Base-by-base conservation (phyloP, 2,113 vertebrate genomes). In the Gavialis gangeticus region DNA sequence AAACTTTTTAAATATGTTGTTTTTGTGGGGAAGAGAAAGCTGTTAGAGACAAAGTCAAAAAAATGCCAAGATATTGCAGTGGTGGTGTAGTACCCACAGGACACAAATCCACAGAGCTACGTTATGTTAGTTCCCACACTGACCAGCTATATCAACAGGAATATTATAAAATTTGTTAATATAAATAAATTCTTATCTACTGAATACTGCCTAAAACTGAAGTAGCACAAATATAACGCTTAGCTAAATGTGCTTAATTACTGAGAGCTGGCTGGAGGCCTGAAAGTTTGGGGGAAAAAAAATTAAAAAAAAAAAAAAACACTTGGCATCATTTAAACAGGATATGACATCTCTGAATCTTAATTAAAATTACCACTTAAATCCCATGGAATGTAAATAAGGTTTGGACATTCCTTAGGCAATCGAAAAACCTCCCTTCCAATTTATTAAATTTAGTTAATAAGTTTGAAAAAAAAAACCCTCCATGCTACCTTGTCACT, bases 401-500 rank as follows among this genome's bases (percentile, higher is more conserved):
- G 13, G 10, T 84, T 88, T 94, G 89, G 80, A 79, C 67, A 80
- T 71, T 96, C 85, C 60, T 92, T 34, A 87, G 93, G 84, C 11
- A 0, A 18, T 69, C 67, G 11, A 56, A 79, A 80, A 71, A 5
- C 3, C 17, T 93, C 22, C 27, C 60, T 84, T 94, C 79, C 80
- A 89, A 87, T 88, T 89, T 90, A 90, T 82, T 88, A 69, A 60
- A 93, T 85, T 77, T 63, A 87, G 28, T 58, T 94, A 95, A 90
- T 81, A 76, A 75, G 57, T 28, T 87, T 76, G 30, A 54, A 12
- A 19, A 58, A 54, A 82, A 46, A 89, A 92, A 78, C 6, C 27
- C 82, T 58, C 88, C 84, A 3, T 34, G n/a, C 79, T 91, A 12
- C 27, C 84, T 46, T 96, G 95, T 96, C 95, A 80, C 88, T 95